These are phyloP conservation scores for Bagarius yarrelli DNA, from an alignment of 2,113 vertebrate species.

Conservation along the genomic window DNA sequence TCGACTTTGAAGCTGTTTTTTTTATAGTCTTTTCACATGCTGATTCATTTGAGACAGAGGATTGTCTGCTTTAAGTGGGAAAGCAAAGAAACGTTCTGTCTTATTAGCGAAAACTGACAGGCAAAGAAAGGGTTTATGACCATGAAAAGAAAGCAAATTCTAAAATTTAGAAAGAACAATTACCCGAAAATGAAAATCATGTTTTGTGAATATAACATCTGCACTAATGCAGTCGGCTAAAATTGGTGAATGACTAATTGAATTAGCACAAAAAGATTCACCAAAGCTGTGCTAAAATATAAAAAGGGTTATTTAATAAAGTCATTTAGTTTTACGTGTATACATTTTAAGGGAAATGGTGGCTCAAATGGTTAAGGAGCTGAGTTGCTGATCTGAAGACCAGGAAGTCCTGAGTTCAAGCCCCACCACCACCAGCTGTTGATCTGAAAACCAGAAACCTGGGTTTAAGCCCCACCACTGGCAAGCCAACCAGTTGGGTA, in stretches of 20 bases:
- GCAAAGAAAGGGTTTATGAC: neutral
- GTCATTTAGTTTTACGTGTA: neutral
- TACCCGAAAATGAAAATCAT: slow-evolving; percentile 14
- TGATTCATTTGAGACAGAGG: slow-evolving; percentile 5
- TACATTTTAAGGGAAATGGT: too few species aligned
- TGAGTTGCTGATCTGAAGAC: too few species aligned
- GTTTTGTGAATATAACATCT: slow-evolving; percentile 17
- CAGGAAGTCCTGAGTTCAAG: too few species aligned
- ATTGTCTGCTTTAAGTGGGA: neutral
- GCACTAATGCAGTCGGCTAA: slow-evolving; percentile 14
- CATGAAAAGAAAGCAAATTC: neutral
- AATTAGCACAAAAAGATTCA: slow-evolving; percentile 8
- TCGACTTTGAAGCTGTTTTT: slow-evolving; percentile 7
- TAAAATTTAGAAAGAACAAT: slow-evolving; percentile 22
- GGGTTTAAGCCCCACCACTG: too few species aligned
- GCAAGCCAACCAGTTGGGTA: too few species aligned
- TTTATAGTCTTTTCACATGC: neutral
- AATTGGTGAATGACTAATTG: slow-evolving; percentile 2
- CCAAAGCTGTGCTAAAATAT: neutral
- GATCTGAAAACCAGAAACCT: too few species aligned
- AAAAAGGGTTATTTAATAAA: neutral
- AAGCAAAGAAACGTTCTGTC: neutral
- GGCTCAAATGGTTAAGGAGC: too few species aligned
- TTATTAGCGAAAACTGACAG: slow-evolving; percentile 17
- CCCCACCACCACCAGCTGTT: too few species aligned